A percentile compares a stretch with the other conserved stretches of the same genome.
Evolutionary conservation across 2,888 invertebrate species (phyloP).

Genomic region (Polylopha cassiicola): DNA sequence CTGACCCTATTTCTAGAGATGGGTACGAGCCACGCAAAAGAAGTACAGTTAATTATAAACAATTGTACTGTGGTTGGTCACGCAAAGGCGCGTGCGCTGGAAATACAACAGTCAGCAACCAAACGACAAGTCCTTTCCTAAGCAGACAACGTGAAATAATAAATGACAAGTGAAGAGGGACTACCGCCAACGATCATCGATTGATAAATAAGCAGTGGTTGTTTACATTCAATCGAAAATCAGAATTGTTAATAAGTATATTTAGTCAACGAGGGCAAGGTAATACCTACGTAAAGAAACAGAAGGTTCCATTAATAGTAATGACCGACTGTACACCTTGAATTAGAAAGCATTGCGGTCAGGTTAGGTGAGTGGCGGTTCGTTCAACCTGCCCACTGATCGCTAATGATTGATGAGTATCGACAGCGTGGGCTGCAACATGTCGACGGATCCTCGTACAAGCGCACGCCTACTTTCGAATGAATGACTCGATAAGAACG

Average conservation of each 20-base stretch:
- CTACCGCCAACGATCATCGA: conserved; percentile 9
- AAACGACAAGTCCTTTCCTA: conserved; percentile 35
- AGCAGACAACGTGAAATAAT: conserved; percentile 9
- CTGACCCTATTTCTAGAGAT: conserved; percentile 65
- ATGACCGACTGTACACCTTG: conserved; percentile 38
- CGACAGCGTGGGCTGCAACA: conserved; percentile 56
- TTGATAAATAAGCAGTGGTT: neutral
- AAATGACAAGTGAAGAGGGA: neutral
- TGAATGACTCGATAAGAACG: conserved; percentile 47
- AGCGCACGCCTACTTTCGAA: conserved; percentile 50
- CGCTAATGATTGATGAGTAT: conserved; percentile 61
- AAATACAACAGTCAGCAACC: conserved; percentile 42
- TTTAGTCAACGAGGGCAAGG: neutral
- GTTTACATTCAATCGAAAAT: neutral
- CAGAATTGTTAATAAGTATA: neutral
- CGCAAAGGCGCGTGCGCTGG: conserved; percentile 60
- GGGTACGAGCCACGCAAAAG: conserved; percentile 67
- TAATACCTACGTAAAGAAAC: conserved; percentile 20
- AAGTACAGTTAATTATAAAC: conserved; percentile 69
- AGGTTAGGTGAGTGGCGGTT: conserved; percentile 34
- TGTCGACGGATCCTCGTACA: conserved; percentile 49
- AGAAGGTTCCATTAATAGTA: conserved; percentile 35
- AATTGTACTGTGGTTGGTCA: conserved; percentile 68
- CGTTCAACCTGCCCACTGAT: conserved; percentile 48
- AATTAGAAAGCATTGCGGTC: conserved; percentile 50